phyloP scores from a whole-genome alignment of 1,140 invertebrate species.

The Penaeus indicus region DNA sequence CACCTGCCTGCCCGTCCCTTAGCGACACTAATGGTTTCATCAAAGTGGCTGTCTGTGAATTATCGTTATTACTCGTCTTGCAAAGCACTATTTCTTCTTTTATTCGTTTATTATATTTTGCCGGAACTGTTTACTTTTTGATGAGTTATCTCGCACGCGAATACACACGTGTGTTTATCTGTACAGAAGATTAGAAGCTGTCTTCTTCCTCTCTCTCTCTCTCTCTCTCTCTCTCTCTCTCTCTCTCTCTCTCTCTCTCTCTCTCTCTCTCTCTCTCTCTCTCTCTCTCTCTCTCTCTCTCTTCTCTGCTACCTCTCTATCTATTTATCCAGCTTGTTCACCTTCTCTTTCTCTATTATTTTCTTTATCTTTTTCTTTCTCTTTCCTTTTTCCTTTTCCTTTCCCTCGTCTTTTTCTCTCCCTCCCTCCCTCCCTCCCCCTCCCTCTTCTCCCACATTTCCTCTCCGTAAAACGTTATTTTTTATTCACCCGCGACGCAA shows the following conservation, averaged over 20 bases:
- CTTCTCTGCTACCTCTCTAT: background rate
- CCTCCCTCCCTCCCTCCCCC: background rate
- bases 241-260: constrained; percentile 23
- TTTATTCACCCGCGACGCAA: no score
- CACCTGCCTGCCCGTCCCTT: background rate
- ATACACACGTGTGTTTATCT: no score
- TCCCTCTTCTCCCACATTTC: background rate
- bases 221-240: constrained; percentile 23
- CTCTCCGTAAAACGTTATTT: background rate
- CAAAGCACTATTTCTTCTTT: no score
- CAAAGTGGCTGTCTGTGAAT: no score
- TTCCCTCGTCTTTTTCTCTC: background rate
- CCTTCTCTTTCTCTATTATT: background rate
- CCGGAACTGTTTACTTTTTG: no score
- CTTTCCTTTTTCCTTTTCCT: background rate
- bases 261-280: background rate
- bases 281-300: background rate
- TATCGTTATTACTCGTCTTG: no score
- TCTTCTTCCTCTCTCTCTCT: background rate
- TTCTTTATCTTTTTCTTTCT: background rate
- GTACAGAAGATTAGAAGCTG: no score
- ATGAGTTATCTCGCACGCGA: no score
- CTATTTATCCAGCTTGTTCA: background rate
- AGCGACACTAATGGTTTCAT: no score
- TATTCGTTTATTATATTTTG: no score